Evolutionary conservation across 2,888 invertebrate genomes (phyloP), one percentile per base, ranked within the genome.

Genomic region (Metellina segmentata): DNA sequence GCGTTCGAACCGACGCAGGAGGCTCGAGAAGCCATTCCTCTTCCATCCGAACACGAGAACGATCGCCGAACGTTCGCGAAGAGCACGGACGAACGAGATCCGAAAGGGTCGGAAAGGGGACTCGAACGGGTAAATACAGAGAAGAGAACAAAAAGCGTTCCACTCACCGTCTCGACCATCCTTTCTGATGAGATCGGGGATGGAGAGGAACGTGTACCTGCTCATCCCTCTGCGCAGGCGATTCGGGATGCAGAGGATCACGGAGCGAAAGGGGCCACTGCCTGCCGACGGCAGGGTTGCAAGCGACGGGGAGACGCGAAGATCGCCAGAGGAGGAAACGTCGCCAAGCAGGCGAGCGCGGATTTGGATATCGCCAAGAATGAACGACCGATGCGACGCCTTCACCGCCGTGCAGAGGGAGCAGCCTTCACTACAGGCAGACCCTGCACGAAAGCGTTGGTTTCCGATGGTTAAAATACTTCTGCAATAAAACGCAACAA

Each of bases 221-320:
- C 86, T 91, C 90, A 91, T 91, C 90, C 85, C 86, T 86, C 19
- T 86, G 86, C 86, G 90, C 90, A 91, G 86, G 81, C 86, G 86
- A 86, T 87, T 75, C 49, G 81, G 86, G 90, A 91, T 91, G 90
- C 90, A 91, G 90, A 79, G 90, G 86, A 90, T 81, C 81, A 90
- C 19, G 34, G 69, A 20, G 82, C n/a, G 70, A 52, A 34, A 61
- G 53, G 78, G 83, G 53, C 52, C 19, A 71, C 49, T 81, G n/a
- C 52, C 49, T 51, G n/a, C 77, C 1, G n/a, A n/a, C 9, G n/a
- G 19, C 75, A 85, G 81, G 90, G 90, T 90, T 90, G 70, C 86
- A n/a, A 74, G 11, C 4, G 20, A 7, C 34, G 34, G 82, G 7
- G 48, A 72, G 6, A 16, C n/a, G 48, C n/a, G 19, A n/a, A 71